These are phyloP conservation scores for Archips crataeganus DNA, from an alignment of 2,888 invertebrate species.

Conservation along the genomic window DNA sequence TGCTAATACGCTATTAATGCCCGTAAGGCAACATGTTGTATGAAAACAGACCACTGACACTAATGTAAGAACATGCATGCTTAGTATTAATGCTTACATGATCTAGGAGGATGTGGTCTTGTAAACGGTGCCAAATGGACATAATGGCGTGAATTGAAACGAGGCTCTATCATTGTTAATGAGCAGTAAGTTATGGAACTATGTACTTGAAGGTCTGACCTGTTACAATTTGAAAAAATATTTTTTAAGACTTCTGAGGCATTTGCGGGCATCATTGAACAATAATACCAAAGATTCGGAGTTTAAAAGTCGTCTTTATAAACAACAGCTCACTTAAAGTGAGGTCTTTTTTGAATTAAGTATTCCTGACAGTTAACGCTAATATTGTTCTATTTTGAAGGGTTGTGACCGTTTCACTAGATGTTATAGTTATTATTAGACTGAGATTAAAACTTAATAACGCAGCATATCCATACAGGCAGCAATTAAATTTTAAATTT, in stretches of 20 bases:
- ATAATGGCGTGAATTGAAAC: background rate
- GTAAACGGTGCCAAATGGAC: background rate
- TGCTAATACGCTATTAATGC: constrained; percentile 13
- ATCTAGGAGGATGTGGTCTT: background rate
- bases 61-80: constrained; percentile 1
- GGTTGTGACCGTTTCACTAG: too few relatives aligned
- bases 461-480: too few relatives aligned
- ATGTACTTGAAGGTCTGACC: background rate
- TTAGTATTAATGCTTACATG: background rate
- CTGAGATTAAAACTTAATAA: too few relatives aligned
- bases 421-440: too few relatives aligned
- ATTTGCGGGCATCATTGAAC: background rate
- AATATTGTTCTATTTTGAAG: too few relatives aligned
- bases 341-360: too few relatives aligned
- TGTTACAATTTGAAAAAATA: background rate
- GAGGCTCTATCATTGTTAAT: background rate
- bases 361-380: too few relatives aligned
- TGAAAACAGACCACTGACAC: background rate
- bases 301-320: too few relatives aligned
- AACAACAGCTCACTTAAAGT: too few relatives aligned
- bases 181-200: background rate
- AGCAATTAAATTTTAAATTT: too few relatives aligned
- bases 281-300: too few relatives aligned
- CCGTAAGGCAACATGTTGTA: background rate
- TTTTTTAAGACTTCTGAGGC: background rate